Evolutionary conservation across 2,888 invertebrate species (phyloP).

Genomic region (Luffia ferchaultella): DNA sequence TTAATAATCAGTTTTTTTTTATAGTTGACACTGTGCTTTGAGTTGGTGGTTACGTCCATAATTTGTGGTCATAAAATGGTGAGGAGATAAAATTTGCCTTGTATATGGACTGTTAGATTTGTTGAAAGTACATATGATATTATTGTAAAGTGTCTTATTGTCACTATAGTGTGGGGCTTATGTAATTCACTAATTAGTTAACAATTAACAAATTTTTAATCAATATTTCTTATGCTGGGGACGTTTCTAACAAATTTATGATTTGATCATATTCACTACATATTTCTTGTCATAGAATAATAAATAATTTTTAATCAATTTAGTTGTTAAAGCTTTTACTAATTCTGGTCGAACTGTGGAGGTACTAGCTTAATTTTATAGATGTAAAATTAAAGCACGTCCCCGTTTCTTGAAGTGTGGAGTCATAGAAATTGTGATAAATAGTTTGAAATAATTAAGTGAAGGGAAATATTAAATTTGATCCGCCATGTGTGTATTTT

Average conservation of each 20-base stretch:
- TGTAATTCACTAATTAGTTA: conserved; percentile 8
- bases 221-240: conserved; percentile 7
- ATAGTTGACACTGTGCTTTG: too few relatives aligned
- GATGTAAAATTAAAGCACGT: conserved; percentile 19
- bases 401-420: conserved; percentile 14
- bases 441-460: conserved; percentile 44
- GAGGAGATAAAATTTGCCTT: conserved; percentile 10
- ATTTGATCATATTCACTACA: conserved; percentile 6
- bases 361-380: conserved; percentile 19
- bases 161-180: conserved; percentile 2
- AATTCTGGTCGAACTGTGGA: conserved; percentile 7
- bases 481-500: conserved; percentile 49
- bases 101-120: conserved; percentile 6
- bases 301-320: conserved; percentile 3
- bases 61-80: not conserved
- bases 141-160: conserved; percentile 10
- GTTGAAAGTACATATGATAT: conserved; percentile 12
- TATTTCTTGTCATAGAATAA: conserved; percentile 10
- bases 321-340: conserved; percentile 14
- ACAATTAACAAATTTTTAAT: conserved; percentile 5
- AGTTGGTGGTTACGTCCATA: too few relatives aligned
- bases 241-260: conserved; percentile 7
- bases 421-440: conserved; percentile 38
- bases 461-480: conserved; percentile 45
- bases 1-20: too few relatives aligned